Evolutionary conservation across 2,113 vertebrate species (phyloP).

Genomic region (Thunnus maccoyii): DNA sequence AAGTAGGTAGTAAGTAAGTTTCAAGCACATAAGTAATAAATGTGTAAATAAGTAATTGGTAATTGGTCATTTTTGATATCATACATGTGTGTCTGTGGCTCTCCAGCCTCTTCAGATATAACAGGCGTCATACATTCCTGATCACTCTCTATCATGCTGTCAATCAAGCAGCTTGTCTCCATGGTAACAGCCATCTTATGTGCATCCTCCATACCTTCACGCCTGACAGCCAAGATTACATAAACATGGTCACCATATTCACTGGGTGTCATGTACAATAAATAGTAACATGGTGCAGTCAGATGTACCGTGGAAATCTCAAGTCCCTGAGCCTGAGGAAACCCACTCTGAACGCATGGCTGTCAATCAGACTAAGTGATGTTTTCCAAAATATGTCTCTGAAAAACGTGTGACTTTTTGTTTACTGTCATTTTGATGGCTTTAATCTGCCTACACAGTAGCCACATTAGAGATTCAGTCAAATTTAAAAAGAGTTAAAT

Average conservation of each 20-base stretch:
- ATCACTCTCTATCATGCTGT: slow-evolving; percentile 55
- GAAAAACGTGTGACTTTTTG: background rate
- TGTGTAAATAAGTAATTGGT: too few species aligned
- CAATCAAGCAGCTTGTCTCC: slow-evolving; percentile 47
- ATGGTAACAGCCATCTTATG: slow-evolving; percentile 42
- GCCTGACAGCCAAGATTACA: slow-evolving; percentile 27
- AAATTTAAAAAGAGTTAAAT: background rate
- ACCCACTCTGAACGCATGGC: background rate
- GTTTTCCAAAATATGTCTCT: background rate
- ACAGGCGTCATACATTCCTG: slow-evolving; percentile 54
- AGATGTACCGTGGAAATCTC: background rate
- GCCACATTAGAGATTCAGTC: background rate
- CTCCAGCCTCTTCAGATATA: slow-evolving; percentile 37
- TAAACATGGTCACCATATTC: slow-evolving; percentile 6
- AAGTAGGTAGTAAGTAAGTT: background rate
- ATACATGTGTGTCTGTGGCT: background rate
- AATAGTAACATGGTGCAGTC: background rate
- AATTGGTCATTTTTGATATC: too few species aligned
- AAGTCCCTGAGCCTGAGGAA: background rate
- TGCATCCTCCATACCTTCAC: slow-evolving; percentile 28
- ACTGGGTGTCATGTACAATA: slow-evolving; percentile 12
- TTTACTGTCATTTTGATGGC: background rate
- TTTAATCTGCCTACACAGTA: background rate
- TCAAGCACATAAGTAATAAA: too few species aligned
- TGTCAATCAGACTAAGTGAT: slow-evolving; percentile 1